Percentiles rank a stretch among this genome's conserved stretches.
Evolutionary conservation across 2,888 invertebrate genomes (phyloP).

Genomic region (Apamea monoglypha): DNA sequence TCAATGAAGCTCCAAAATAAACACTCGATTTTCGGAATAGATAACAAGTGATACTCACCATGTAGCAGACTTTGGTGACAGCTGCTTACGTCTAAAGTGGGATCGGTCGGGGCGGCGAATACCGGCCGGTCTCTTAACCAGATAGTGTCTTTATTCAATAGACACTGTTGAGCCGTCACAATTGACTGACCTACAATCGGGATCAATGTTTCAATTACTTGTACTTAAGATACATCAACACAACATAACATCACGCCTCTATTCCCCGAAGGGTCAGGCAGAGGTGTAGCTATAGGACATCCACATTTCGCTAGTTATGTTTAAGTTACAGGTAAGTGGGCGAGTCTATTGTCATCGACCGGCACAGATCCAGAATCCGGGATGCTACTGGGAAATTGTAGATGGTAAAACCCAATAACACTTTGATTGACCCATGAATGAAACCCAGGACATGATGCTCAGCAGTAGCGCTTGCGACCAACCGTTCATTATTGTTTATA

Average conservation of each 20-base stretch:
- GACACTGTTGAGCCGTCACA: constrained; percentile 88
- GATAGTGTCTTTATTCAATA: constrained; percentile 89
- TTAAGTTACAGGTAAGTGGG: background rate
- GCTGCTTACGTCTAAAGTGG: constrained; percentile 82
- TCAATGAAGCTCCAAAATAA: constrained; percentile 65
- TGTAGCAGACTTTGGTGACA: constrained; percentile 88
- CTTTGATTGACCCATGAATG: background rate
- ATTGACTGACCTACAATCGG: constrained; percentile 87
- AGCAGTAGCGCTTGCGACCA: background rate
- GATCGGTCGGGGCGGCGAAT: constrained; percentile 83
- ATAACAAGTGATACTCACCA: constrained; percentile 77
- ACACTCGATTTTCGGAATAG: constrained; percentile 61
- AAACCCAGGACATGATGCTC: background rate
- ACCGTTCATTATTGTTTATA: too few species aligned
- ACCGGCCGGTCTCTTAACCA: constrained; percentile 87
- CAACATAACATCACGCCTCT: background rate
- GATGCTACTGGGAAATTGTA: background rate
- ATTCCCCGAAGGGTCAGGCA: background rate
- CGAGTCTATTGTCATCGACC: background rate
- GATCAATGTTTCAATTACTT: constrained; percentile 82
- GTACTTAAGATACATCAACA: constrained; percentile 42
- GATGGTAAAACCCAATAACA: background rate
- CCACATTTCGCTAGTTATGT: background rate
- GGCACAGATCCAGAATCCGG: background rate
- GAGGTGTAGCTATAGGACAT: background rate